Evolutionary conservation across 2,797 vertebrate species (phyloP).

Genomic region (Sciurus carolinensis): DNA sequence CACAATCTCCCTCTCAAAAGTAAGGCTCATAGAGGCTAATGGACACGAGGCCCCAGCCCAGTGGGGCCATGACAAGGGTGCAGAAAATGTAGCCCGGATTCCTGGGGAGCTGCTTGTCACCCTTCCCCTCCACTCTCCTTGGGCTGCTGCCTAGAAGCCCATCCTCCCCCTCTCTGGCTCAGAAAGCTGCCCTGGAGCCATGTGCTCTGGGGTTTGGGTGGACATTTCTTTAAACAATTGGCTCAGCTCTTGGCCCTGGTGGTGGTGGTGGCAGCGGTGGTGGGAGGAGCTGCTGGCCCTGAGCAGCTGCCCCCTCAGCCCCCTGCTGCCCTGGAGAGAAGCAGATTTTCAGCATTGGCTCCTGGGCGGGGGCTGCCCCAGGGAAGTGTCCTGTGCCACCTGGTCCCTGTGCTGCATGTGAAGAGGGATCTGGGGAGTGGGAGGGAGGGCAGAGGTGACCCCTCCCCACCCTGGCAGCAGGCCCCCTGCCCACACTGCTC

Average conservation of each 20-base stretch:
- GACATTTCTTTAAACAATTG: neutral
- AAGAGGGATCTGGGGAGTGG: neutral
- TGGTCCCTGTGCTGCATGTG: neutral
- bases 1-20: neutral
- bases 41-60: neutral
- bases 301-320: neutral
- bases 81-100: neutral
- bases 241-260: neutral
- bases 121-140: neutral
- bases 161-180: neutral
- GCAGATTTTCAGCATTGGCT: neutral
- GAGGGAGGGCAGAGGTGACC: neutral
- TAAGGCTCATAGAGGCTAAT: neutral
- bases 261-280: neutral
- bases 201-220: neutral
- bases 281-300: neutral
- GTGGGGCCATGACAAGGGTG: neutral
- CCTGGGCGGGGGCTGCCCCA: neutral
- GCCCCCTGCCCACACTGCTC: conserved; percentile 46
- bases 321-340: neutral
- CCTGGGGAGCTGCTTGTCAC: neutral
- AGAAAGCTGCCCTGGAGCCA: neutral
- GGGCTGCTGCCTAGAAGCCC: neutral
- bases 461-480: conserved; percentile 5
- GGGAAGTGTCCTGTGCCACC: neutral